A percentile compares a stretch with the other conserved stretches of the same genome.
These are phyloP conservation scores for Belgica antarctica DNA, from an alignment of 2,888 invertebrate genomes.

Conservation along the genomic window DNA sequence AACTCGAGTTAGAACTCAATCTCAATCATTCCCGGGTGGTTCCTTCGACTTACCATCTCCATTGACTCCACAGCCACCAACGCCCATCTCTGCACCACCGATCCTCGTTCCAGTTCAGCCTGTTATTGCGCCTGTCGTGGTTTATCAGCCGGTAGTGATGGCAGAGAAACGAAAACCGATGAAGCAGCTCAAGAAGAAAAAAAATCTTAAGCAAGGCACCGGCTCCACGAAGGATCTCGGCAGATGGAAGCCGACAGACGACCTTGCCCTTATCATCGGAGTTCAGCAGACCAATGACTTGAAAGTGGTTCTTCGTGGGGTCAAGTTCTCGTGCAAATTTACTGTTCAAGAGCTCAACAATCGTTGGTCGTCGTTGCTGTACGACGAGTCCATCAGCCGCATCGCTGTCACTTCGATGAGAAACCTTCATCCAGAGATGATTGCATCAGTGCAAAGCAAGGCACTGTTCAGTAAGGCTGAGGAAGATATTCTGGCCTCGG, in stretches of 20 bases:
- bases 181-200: constrained; percentile 52
- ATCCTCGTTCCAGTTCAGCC: not conserved
- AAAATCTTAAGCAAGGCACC: constrained; percentile 59
- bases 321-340: constrained; percentile 94
- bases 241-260: constrained; percentile 96
- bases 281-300: constrained; percentile 87
- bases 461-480: constrained; percentile 88
- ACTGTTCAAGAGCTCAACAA: constrained; percentile 90
- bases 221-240: constrained; percentile 84
- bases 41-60: constrained; percentile 44
- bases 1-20: constrained; percentile 41
- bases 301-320: constrained; percentile 80
- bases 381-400: constrained; percentile 90
- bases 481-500: constrained; percentile 77
- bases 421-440: constrained; percentile 87
- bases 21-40: constrained; percentile 50
- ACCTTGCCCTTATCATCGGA: constrained; percentile 87
- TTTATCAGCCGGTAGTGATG: not conserved
- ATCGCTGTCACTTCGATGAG: constrained; percentile 90
- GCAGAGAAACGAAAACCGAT: constrained; percentile 29
- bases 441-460: constrained; percentile 81
- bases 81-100: constrained; percentile 23
- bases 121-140: not conserved
- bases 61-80: constrained; percentile 36
- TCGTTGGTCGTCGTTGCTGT: constrained; percentile 92